phyloP scores from a whole-genome alignment of 1,140 invertebrate genomes.

The Phortica variegata region DNA sequence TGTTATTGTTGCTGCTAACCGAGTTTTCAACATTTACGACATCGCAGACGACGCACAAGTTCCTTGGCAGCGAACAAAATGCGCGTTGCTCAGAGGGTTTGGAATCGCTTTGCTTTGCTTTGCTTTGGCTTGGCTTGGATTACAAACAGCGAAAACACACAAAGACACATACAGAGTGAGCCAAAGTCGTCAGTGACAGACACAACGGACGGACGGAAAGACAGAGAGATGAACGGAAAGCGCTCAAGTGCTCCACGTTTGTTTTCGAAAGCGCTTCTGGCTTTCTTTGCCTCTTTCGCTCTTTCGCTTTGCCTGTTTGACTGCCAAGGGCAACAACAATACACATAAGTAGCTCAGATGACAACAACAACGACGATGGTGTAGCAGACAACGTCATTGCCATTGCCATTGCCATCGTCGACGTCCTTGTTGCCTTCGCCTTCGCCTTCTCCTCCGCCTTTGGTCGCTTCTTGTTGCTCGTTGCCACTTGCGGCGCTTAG shows the following conservation, averaged over 20 bases:
- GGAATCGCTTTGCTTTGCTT: too few relatives aligned
- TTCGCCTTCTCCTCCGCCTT: neutral
- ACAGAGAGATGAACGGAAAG: slow-evolving; percentile 5
- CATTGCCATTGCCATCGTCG: neutral
- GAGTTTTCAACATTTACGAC: too few relatives aligned
- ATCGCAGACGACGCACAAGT: too few relatives aligned
- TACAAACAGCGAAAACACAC: too few relatives aligned
- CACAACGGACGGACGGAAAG: neutral
- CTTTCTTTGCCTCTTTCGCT: slow-evolving; percentile 4
- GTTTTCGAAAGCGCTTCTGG: neutral
- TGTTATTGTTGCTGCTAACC: too few relatives aligned
- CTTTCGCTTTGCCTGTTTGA: slow-evolving; percentile 14
- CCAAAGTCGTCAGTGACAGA: too few relatives aligned
- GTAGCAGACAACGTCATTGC: neutral
- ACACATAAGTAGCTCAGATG: slow-evolving; percentile 35
- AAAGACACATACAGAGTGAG: too few relatives aligned
- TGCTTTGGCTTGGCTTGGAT: too few relatives aligned
- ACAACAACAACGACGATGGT: slow-evolving; percentile 23
- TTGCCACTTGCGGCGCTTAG: slow-evolving; percentile 8
- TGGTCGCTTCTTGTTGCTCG: slow-evolving; percentile 25
- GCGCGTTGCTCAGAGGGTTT: too few relatives aligned
- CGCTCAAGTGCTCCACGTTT: slow-evolving; percentile 1
- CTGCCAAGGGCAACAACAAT: slow-evolving; percentile 29
- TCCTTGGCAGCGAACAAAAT: too few relatives aligned
- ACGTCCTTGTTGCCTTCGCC: neutral